Conservation (phyloP, 2,888 invertebrate species). For the Agrochola litura region DNA sequence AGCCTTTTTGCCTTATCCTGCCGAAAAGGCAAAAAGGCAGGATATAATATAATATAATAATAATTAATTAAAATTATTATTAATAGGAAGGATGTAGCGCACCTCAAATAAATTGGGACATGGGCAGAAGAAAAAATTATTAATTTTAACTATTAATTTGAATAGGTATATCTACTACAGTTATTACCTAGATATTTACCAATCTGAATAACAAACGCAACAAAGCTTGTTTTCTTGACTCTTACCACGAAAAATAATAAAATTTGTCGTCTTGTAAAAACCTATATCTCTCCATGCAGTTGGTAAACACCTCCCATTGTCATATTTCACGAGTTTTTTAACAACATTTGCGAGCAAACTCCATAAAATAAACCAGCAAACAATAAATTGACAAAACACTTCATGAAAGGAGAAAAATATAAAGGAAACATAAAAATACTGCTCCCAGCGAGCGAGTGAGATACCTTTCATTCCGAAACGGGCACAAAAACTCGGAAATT, state of each 20-base stretch:
- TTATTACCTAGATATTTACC: no score
- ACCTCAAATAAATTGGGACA: no score
- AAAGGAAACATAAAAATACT: constrained; percentile 53
- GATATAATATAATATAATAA: no score
- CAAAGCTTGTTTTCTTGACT: not conserved
- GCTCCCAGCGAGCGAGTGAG: constrained; percentile 23
- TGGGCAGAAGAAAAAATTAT: no score
- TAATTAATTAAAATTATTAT: no score
- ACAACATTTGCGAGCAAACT: constrained; percentile 18
- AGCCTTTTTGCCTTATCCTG: no score
- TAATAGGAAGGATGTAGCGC: no score
- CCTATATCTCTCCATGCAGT: not conserved
- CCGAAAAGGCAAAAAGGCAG: no score
- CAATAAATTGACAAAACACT: constrained; percentile 55
- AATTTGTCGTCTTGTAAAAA: not conserved
- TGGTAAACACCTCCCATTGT: constrained; percentile 13
- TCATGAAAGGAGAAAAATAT: constrained; percentile 47
- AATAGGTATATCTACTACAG: no score
- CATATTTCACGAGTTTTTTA: constrained; percentile 35
- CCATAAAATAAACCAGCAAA: constrained; percentile 39
- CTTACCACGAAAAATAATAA: not conserved
- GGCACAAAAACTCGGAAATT: constrained; percentile 61
- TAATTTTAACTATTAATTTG: no score
- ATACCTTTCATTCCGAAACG: constrained; percentile 43
- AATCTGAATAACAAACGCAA: no score